Evolutionary conservation across 2,797 vertebrate species (phyloP).

Genomic region (Propithecus perrieri): DNA sequence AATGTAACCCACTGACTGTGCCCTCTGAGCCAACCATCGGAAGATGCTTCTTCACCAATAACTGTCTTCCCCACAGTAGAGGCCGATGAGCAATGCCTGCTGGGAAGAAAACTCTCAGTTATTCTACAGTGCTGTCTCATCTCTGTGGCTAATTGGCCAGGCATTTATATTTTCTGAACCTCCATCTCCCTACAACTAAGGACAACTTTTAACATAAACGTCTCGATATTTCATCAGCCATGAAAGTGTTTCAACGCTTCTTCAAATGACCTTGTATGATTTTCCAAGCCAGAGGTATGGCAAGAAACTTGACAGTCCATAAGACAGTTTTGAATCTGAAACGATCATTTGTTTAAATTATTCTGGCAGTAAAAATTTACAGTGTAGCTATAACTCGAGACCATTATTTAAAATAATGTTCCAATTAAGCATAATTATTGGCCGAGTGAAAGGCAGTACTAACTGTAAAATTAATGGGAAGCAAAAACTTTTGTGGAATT

Average conservation of each 20-base stretch:
- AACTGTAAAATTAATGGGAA: constrained; percentile 53
- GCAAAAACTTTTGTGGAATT: constrained; percentile 28
- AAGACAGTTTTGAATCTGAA: constrained; percentile 26
- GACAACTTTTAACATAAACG: not conserved
- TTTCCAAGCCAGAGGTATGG: not conserved
- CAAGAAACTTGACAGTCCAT: not conserved
- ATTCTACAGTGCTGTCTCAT: not conserved
- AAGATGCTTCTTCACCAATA: not conserved
- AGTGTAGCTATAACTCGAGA: not conserved
- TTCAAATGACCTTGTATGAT: not conserved
- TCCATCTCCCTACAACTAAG: not conserved
- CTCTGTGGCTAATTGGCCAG: not conserved
- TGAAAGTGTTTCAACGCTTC: not conserved
- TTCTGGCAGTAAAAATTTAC: not conserved
- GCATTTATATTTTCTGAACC: not conserved
- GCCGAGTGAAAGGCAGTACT: not conserved
- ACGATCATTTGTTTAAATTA: constrained; percentile 10
- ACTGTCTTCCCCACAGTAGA: too few species aligned
- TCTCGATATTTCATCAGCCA: not conserved
- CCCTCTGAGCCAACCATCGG: not conserved
- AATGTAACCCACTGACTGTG: rapidly evolving
- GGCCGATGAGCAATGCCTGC: not conserved
- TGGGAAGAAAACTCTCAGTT: not conserved
- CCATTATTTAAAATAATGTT: constrained; percentile 28
- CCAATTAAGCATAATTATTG: not conserved